Evolutionary conservation across 2,888 invertebrate genomes (phyloP), one percentile per base, ranked within the genome.

Genomic region (Drosophila phalerata): DNA sequence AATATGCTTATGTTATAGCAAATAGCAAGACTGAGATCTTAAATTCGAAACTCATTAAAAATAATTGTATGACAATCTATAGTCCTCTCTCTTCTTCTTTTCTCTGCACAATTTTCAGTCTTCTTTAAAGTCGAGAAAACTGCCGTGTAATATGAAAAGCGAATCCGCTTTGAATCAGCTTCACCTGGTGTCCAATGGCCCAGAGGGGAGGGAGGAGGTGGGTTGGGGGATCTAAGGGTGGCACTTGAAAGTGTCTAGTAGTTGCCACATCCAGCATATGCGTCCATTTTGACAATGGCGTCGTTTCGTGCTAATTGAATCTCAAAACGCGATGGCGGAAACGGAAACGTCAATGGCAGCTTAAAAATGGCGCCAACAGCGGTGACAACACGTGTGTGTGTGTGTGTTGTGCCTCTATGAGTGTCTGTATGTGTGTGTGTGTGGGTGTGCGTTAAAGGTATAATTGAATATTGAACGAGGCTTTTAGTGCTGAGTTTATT

Each of bases 401-500:
- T 48, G 40, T n/a, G 30, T 15, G 37, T 30, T 30, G 43, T 15
- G 30, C 13, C 32, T 22, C 37, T 38, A 22, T 22, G 22, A 22
- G 13, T 42, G 43, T 43, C 43, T n/a, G 53, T 22, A 53, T 9
- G 37, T 51, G 65, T 53, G 38, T 51, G 52, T 48, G 65, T 42
- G 58, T 38, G 45, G 65, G 55, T 40, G 60, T 45, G 57, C 58
- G 78, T 69, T 71, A 62, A 72, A 69, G 66, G 68, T 77, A 68
- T 85, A 89, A 85, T 89, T 85, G 82, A 85, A 89, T 85, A 85
- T 85, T 84, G 89, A 85, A 89, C 85, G 79, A 87, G 82, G 84
- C 84, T 85, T 85, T 85, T 85, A 89, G 89, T 80, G 85, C 69
- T 84, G 75, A 84, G 85, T 89, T 89, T 81, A 84, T 89, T 84